Conservation (phyloP, 2,797 vertebrate species). For the Characodon lateralis region DNA sequence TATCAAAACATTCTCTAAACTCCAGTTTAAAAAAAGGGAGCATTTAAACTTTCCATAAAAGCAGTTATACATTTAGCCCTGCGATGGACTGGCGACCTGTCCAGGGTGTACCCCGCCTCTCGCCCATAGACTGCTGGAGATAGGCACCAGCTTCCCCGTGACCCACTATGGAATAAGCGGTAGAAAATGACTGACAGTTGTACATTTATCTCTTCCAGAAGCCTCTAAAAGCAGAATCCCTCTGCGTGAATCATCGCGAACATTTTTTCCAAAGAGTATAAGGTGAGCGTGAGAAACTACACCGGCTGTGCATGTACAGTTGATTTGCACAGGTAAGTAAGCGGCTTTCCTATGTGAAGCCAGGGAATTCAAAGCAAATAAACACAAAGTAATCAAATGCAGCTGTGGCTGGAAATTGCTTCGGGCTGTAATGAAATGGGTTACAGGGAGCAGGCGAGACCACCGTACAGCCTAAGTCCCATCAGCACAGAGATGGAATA, state of each 20-base stretch:
- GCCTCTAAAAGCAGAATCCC: slow-evolving; percentile 18
- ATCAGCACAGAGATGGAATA: slow-evolving; percentile 59
- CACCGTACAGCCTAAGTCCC: slow-evolving; percentile 47
- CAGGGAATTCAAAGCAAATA: slow-evolving; percentile 64
- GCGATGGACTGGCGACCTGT: too few species aligned
- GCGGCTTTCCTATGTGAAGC: slow-evolving; percentile 54
- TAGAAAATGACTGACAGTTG: neutral
- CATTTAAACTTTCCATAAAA: neutral
- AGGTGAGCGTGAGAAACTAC: slow-evolving; percentile 44
- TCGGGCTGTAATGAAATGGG: slow-evolving; percentile 66
- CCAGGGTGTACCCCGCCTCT: too few species aligned
- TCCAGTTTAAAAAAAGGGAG: neutral
- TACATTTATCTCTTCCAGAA: neutral
- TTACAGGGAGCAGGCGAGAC: slow-evolving; percentile 51
- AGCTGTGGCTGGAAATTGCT: slow-evolving; percentile 63
- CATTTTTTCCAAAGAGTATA: slow-evolving; percentile 28
- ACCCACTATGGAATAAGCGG: too few species aligned
- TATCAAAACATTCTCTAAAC: neutral
- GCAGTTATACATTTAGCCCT: neutral
- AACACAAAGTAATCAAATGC: slow-evolving; percentile 65
- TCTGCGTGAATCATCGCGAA: slow-evolving; percentile 29
- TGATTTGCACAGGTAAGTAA: slow-evolving; percentile 65
- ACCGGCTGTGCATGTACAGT: slow-evolving; percentile 37
- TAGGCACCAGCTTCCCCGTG: too few species aligned
- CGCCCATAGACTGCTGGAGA: too few species aligned